These are phyloP conservation scores for Nomada fabriciana DNA, from an alignment of 2,888 invertebrate species.

Conservation along the genomic window DNA sequence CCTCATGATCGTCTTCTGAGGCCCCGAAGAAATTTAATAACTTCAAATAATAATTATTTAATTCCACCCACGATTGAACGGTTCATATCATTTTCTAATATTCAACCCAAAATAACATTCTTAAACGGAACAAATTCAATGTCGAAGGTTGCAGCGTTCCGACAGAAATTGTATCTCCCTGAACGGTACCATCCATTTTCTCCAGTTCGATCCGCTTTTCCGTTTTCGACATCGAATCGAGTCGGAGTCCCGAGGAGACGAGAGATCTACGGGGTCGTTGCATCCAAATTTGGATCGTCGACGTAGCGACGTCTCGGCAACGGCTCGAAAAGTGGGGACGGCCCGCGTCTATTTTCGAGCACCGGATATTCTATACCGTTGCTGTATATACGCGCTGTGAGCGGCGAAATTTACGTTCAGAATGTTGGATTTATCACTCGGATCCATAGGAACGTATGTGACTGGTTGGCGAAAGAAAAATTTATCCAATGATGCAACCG, in stretches of 20 bases:
- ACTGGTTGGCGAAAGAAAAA: slow-evolving; percentile 18
- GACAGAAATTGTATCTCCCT: no score
- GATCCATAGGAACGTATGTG: slow-evolving; percentile 4
- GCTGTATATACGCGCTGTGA: slow-evolving; percentile 4
- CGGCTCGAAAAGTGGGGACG: slow-evolving; percentile 82
- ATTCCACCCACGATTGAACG: no score
- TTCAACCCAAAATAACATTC: no score
- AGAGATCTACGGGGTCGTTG: slow-evolving; percentile 82
- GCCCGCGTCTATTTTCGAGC: slow-evolving; percentile 83
- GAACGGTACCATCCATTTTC: neutral
- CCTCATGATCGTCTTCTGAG: no score
- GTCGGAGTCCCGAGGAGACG: slow-evolving; percentile 44
- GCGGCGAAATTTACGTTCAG: slow-evolving; percentile 45
- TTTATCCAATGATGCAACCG: slow-evolving; percentile 41
- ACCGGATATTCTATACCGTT: slow-evolving; percentile 80
- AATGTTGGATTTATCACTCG: slow-evolving; percentile 54
- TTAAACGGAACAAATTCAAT: no score
- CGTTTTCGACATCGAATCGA: slow-evolving; percentile 53
- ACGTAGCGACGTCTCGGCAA: slow-evolving; percentile 82
- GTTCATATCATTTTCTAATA: no score
- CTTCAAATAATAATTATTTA: no score
- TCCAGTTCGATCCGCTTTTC: slow-evolving; percentile 19
- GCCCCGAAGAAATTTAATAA: no score
- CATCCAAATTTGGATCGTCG: slow-evolving; percentile 87
- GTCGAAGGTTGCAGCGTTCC: no score